Evolutionary conservation across 2,888 invertebrate species (phyloP).

Genomic region (Polia nebulosa): DNA sequence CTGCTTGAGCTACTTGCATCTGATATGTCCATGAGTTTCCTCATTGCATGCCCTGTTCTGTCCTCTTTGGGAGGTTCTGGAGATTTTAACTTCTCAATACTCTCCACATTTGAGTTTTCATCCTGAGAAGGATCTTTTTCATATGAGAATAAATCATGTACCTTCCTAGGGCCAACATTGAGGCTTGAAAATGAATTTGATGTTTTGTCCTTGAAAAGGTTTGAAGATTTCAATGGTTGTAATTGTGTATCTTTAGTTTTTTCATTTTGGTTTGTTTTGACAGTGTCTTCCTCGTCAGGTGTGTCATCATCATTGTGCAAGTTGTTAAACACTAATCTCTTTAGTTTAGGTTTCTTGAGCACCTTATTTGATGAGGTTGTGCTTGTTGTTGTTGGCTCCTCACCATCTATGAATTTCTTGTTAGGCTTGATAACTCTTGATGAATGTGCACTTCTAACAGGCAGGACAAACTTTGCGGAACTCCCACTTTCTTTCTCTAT

Average conservation of each 20-base stretch:
- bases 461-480: slow-evolving; percentile 93
- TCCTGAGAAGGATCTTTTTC: slow-evolving; percentile 86
- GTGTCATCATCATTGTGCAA: slow-evolving; percentile 81
- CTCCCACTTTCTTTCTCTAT: slow-evolving; percentile 80
- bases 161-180: slow-evolving; percentile 77
- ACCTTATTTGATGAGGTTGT: slow-evolving; percentile 83
- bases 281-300: slow-evolving; percentile 78
- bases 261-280: slow-evolving; percentile 79
- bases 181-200: slow-evolving; percentile 84
- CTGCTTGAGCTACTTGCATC: slow-evolving; percentile 88
- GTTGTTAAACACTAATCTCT: slow-evolving; percentile 87
- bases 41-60: slow-evolving; percentile 86
- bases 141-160: slow-evolving; percentile 84
- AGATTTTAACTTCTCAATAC: slow-evolving; percentile 79
- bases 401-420: slow-evolving; percentile 95
- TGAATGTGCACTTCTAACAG: slow-evolving; percentile 95
- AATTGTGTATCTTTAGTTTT: slow-evolving; percentile 80
- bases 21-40: slow-evolving; percentile 88
- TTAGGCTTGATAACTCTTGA: slow-evolving; percentile 97
- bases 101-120: slow-evolving; percentile 85
- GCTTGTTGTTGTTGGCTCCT: slow-evolving; percentile 84
- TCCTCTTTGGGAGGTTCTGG: slow-evolving; percentile 83
- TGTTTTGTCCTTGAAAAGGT: slow-evolving; percentile 87
- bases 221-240: slow-evolving; percentile 78
- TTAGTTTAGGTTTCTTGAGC: slow-evolving; percentile 88